Evolutionary conservation across 2,888 invertebrate genomes (phyloP).

Genomic region (Dasypolia templi): DNA sequence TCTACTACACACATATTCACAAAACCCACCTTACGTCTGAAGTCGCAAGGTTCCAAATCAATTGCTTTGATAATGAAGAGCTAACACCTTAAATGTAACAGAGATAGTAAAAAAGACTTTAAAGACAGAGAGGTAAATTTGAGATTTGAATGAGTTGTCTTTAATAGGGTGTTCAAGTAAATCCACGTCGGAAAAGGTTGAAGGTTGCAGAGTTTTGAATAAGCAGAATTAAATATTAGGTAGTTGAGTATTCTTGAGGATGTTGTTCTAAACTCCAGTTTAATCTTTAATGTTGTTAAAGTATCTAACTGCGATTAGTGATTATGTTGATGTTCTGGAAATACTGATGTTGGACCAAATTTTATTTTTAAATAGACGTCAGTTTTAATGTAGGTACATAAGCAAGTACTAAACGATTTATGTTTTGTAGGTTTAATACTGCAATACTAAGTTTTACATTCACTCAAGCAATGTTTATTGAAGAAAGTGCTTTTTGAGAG

Average conservation of each 20-base stretch:
- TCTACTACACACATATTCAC: not conserved
- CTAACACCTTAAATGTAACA: conserved; percentile 14
- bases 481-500: conserved; percentile 26
- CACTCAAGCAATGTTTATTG: conserved; percentile 28
- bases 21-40: conserved; percentile 21
- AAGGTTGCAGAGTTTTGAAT: conserved; percentile 60
- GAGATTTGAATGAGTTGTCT: conserved; percentile 1
- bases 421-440: not conserved
- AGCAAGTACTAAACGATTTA: not conserved
- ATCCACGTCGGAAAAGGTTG: conserved; percentile 57
- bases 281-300: conserved; percentile 60
- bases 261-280: conserved; percentile 62
- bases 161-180: conserved; percentile 56
- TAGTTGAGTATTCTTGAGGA: conserved; percentile 60
- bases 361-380: not conserved
- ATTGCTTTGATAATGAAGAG: conserved; percentile 34
- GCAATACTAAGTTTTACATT: not conserved
- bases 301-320: conserved; percentile 58
- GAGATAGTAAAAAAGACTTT: conserved; percentile 6
- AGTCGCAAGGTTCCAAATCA: conserved; percentile 33
- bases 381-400: not conserved
- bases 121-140: not conserved
- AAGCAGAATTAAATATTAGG: conserved; percentile 65
- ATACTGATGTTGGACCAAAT: conserved; percentile 3
- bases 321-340: conserved; percentile 41